Evolutionary conservation across 2,797 vertebrate species (phyloP).

Genomic region (Ficedula albicollis): DNA sequence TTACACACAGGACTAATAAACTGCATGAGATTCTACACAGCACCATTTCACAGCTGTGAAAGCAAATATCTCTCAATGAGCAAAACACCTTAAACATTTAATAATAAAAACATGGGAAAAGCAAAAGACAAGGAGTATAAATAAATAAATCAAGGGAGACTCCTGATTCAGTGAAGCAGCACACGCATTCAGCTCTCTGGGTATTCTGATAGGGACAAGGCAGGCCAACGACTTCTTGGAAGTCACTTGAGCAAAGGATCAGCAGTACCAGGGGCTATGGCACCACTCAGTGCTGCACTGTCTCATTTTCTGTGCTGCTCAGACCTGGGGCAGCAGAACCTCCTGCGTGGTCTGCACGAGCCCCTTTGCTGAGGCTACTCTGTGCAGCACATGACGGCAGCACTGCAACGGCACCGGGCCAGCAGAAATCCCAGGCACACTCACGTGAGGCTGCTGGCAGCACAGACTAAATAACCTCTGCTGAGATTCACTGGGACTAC

Average conservation of each 20-base stretch:
- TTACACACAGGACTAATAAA: not conserved
- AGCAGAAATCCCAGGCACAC: constrained; percentile 32
- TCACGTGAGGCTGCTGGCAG: constrained; percentile 46
- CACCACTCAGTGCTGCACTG: not conserved
- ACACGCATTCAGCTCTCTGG: not conserved
- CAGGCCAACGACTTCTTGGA: not conserved
- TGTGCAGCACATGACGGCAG: constrained; percentile 46
- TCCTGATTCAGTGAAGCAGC: not conserved
- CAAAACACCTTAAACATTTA: not conserved
- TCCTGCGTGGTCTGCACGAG: not conserved
- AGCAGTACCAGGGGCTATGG: not conserved
- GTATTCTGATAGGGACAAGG: not conserved
- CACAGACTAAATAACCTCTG: constrained; percentile 8
- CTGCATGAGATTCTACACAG: not conserved
- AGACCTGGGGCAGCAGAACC: not conserved
- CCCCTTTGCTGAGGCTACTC: constrained; percentile 35
- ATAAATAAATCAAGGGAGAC: not conserved
- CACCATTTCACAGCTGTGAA: not conserved
- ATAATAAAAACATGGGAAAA: not conserved
- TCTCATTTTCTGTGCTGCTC: not conserved
- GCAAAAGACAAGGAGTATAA: not conserved
- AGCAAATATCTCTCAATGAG: not conserved
- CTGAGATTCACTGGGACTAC: not conserved
- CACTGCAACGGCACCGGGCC: constrained; percentile 25
- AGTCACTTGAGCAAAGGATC: not conserved